Conservation (phyloP, 2,113 vertebrate species). For the Phodopus roborovskii region DNA sequence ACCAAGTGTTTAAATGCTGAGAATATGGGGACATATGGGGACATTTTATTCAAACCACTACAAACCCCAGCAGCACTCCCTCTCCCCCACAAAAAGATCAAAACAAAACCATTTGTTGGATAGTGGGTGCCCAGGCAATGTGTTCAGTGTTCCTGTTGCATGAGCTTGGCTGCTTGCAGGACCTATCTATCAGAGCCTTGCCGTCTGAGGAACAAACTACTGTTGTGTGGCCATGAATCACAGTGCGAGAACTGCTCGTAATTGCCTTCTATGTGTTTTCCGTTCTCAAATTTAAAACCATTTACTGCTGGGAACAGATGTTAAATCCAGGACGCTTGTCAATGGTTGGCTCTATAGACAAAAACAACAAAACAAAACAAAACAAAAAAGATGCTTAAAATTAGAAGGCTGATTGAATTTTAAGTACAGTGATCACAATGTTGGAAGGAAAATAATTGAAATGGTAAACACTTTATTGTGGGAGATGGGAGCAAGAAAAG, state of each 20-base stretch:
- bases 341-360: conserved; percentile 81
- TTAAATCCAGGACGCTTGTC: conserved; percentile 86
- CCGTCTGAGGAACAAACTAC: conserved; percentile 57
- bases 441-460: conserved; percentile 81
- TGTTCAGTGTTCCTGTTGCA: accelerated
- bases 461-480: conserved; percentile 73
- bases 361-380: conserved; percentile 63
- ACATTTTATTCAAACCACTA: not conserved
- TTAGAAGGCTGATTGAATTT: conserved; percentile 85
- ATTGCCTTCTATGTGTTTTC: conserved; percentile 83
- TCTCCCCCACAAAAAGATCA: not conserved
- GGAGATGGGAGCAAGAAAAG: conserved; percentile 37
- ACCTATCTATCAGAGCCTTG: not conserved
- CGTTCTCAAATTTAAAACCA: conserved; percentile 84
- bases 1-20: not conserved
- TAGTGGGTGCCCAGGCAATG: too few relatives aligned
- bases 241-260: conserved; percentile 78
- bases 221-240: conserved; percentile 77
- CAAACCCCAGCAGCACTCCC: too few relatives aligned
- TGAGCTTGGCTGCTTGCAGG: not conserved
- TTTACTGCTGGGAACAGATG: conserved; percentile 86
- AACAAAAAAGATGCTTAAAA: conserved; percentile 79
- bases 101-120: not conserved
- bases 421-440: conserved; percentile 83
- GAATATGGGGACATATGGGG: not conserved